Evolutionary conservation across 2,888 invertebrate genomes (phyloP).

Genomic region (Anorthoa munda): DNA sequence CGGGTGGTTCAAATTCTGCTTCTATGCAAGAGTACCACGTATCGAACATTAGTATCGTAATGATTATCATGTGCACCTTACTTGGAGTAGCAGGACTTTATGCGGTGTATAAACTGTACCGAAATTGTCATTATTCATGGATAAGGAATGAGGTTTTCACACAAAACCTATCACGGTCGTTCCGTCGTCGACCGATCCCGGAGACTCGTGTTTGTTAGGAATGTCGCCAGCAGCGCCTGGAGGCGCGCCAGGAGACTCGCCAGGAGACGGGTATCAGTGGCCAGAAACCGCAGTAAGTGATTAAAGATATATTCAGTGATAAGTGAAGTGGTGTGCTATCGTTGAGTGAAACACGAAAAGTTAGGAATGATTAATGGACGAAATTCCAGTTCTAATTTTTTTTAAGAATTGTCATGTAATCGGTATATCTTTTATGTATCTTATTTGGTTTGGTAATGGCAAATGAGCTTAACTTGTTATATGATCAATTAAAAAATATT

Average conservation of each 20-base stretch:
- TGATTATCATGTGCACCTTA: neutral
- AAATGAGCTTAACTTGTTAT: neutral
- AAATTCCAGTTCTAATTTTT: neutral
- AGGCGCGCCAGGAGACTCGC: neutral
- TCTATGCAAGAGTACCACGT: slow-evolving; percentile 6
- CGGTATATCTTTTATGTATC: neutral
- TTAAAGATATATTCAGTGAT: neutral
- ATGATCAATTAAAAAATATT: neutral
- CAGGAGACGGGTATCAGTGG: slow-evolving; percentile 4
- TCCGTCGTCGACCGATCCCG: neutral
- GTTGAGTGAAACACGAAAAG: too few species aligned
- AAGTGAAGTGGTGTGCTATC: neutral
- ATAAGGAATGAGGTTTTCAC: too few species aligned
- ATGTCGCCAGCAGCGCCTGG: neutral
- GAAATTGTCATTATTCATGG: too few species aligned
- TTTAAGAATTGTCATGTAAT: neutral
- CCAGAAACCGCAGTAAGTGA: neutral
- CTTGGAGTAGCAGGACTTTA: neutral
- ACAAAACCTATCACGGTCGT: too few species aligned
- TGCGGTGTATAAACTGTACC: neutral
- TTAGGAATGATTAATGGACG: neutral
- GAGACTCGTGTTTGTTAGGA: neutral
- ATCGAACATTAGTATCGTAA: neutral
- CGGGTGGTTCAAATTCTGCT: neutral
- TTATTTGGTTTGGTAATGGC: neutral